Evolutionary conservation across 2,797 vertebrate genomes (phyloP).

Genomic region (Melanotaenia trifasciata): DNA sequence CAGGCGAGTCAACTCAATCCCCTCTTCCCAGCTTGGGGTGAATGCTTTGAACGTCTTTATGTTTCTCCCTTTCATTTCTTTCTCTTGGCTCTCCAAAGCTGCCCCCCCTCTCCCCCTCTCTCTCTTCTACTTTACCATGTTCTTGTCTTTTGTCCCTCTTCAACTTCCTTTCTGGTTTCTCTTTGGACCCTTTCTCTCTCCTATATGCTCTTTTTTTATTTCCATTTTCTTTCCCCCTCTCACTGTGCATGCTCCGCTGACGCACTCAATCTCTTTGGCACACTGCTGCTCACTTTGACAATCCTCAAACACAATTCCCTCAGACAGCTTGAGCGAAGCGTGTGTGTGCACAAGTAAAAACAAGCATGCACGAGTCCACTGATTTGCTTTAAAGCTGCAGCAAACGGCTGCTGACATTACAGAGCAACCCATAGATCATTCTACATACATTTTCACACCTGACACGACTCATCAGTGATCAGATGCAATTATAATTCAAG

Average conservation of each 20-base stretch:
- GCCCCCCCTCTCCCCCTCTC: not conserved
- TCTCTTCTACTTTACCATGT: constrained; percentile 5
- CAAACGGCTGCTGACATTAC: not conserved
- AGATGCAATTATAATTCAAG: not conserved
- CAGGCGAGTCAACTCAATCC: constrained; percentile 37
- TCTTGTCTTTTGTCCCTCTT: constrained; percentile 25
- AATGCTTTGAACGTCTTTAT: constrained; percentile 58
- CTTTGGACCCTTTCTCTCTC: constrained; percentile 29
- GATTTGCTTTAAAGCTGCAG: constrained; percentile 1
- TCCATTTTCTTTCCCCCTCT: not conserved
- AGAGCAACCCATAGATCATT: not conserved
- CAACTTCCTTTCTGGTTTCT: constrained; percentile 22
- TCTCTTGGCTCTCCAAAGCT: constrained; percentile 11
- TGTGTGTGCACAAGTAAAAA: constrained; percentile 11
- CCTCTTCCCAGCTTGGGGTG: constrained; percentile 37
- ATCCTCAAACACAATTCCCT: constrained; percentile 45
- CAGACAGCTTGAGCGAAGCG: constrained; percentile 10
- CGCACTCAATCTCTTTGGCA: constrained; percentile 53
- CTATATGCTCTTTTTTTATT: constrained; percentile 10
- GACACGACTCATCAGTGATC: not conserved
- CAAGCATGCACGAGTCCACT: constrained; percentile 7
- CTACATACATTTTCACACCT: not conserved
- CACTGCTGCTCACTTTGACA: constrained; percentile 50
- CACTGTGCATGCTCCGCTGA: constrained; percentile 39
- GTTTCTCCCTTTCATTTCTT: constrained; percentile 35